Evolutionary conservation across 1,140 invertebrate genomes (phyloP), one percentile per base, ranked within the genome.

Genomic region (Saccostrea cuccullata): DNA sequence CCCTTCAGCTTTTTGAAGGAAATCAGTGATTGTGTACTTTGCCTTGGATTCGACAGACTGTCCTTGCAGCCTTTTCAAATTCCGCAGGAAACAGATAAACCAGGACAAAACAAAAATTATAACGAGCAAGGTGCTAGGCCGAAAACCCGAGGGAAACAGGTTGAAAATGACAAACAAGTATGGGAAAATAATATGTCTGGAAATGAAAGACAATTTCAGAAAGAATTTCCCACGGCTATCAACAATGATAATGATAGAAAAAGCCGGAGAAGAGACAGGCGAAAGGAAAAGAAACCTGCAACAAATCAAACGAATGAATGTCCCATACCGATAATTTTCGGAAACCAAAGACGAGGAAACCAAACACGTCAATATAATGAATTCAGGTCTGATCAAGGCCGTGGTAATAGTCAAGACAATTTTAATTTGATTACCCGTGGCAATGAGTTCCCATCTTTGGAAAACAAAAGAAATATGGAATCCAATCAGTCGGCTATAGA

Each of bases 101-200:
- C 23, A 30, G 13, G 15, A 23, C 30, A 77, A 15, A 30, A 77
- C 11, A 47, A 47, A 47, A 26, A 26, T 5, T 77, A 77, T 36
- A 77, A 13, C 26, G 23, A 4, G 26, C 70, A 77, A 77, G 70
- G 70, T 36, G 70, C 70, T 2, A 11, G 70, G 12, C 70, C 70
- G 12, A 77, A 77, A 30, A 36, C 23, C 11, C 70, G 11, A 12
- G 26, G 70, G 26, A 77, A 77, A 30, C 30, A 77, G 70, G 30
- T 30, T 15, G 26, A 77, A 30, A 12, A 77, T 15, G 13, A 13
- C n/a, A 90, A 92, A 58, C 97, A 97, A 93, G 96, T 96, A 4
- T 93, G 95, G 55, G 95, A 95, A 3, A 97, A 30, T 23, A 15
- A 15, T 47, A 11, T 17, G 20, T 47, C 23, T 82, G 73, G 26